Evolutionary conservation across 1,140 invertebrate genomes (phyloP).

Genomic region (Polyergus mexicanus): DNA sequence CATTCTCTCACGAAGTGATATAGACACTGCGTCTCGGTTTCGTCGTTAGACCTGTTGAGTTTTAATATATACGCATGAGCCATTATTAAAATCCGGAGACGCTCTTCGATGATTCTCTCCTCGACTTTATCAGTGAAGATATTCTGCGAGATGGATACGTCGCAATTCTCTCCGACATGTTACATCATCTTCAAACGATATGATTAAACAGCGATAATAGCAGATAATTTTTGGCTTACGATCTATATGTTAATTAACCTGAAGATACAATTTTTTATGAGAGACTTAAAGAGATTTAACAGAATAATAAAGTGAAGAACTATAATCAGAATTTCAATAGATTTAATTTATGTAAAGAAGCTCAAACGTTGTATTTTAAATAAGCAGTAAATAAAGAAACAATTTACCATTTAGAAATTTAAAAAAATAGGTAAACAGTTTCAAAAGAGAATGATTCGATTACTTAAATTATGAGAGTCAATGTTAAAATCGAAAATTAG

Average conservation of each 20-base stretch:
- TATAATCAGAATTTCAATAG: too few species aligned
- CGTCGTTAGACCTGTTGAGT: constrained; percentile 57
- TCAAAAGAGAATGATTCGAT: too few species aligned
- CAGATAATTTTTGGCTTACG: background rate
- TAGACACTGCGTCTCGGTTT: constrained; percentile 1
- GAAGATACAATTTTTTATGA: background rate
- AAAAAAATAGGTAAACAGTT: too few species aligned
- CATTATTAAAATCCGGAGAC: constrained; percentile 22
- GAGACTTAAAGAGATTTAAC: too few species aligned
- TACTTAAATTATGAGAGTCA: too few species aligned
- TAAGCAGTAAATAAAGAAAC: too few species aligned
- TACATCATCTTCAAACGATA: background rate
- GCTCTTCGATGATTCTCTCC: background rate
- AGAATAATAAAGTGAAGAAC: too few species aligned
- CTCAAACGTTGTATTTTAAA: too few species aligned
- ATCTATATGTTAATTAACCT: background rate
- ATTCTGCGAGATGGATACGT: background rate
- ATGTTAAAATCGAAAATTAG: too few species aligned
- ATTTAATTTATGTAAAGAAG: too few species aligned
- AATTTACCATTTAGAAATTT: too few species aligned
- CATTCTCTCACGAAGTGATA: constrained; percentile 47
- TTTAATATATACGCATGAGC: constrained; percentile 37
- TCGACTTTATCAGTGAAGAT: background rate
- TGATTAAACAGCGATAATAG: background rate
- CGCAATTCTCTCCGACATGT: background rate